Conservation (phyloP, 2,113 vertebrate species). For the Donacobius atricapilla region DNA sequence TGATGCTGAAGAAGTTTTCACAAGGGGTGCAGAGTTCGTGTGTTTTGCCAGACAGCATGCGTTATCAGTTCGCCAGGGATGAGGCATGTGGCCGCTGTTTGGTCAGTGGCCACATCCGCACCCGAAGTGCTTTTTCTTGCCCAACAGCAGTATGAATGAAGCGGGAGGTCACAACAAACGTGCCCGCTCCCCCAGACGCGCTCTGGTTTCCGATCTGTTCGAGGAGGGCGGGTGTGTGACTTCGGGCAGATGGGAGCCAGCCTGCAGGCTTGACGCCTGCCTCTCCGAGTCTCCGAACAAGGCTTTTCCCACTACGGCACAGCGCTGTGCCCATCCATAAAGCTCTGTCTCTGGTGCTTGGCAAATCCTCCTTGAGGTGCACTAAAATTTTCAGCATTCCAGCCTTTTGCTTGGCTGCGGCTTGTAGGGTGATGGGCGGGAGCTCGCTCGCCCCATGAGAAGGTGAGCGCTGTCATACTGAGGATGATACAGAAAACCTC, state of each 20-base stretch:
- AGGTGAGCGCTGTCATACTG: neutral
- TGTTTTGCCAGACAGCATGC: neutral
- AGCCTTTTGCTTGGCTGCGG: neutral
- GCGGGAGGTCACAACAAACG: rapidly evolving
- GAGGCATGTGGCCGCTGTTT: neutral
- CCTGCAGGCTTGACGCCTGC: neutral
- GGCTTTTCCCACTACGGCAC: neutral
- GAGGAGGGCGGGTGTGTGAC: neutral
- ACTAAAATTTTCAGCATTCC: neutral
- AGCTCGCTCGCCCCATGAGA: rapidly evolving
- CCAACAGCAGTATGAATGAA: neutral
- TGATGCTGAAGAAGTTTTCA: neutral
- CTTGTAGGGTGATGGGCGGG: neutral
- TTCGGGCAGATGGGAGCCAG: neutral
- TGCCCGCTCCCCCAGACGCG: rapidly evolving
- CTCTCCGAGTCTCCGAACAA: neutral
- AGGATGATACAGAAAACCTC: neutral
- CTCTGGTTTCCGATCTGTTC: neutral
- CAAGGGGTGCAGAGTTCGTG: neutral
- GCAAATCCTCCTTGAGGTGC: neutral
- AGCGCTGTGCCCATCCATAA: neutral
- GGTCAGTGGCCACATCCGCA: rapidly evolving
- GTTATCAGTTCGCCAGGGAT: neutral
- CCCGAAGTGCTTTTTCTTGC: neutral
- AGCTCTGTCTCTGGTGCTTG: neutral